Base-by-base conservation (phyloP, 2,888 invertebrate genomes). In the Agrotis exclamationis region DNA sequence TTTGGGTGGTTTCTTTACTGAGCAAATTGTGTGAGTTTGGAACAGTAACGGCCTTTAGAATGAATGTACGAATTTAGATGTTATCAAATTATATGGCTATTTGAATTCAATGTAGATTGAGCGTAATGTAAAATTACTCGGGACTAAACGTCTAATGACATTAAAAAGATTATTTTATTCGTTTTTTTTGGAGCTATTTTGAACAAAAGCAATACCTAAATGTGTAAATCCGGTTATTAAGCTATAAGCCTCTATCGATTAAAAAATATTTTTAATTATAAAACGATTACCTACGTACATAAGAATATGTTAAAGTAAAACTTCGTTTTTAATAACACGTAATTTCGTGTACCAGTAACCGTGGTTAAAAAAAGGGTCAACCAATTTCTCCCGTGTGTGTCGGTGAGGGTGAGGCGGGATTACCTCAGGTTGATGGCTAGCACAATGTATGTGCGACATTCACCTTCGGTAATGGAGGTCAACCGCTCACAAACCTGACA, bases 1-100 rank as follows among this genome's bases (percentile, higher is more conserved):
- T 85, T 83, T 83, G 70, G 70, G 83, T 66, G 72, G 85, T 85
- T 79, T 72, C 83, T 82, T 83, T 63, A 68, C 56, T 71, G 74
- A 85, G 79, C 72, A 83, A 83, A 83, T 83, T 79, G 76, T 70
- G 79, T 64, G 80, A 68, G 68, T 74, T 82, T 70, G 76, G 74
- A 85, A 85, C 63, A 68, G 83, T 73, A 69, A 74, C 71, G 70
- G 66, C 65, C 63, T 70, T 50, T 44, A 68, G 56, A 82, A 85
- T 79, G 58, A 79, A 72, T 70, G 63, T 74, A 82, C 74, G 68
- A 83, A 79, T 78, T 77, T 76, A 67, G 79, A 68, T 70, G 62
- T 70, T 71, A 78, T 79, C 67, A 85, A 85, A 85, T 77, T 78
- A 79, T 85, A 70, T 70, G 59, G 57, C 62, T 71, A 59, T 83